Evolutionary conservation across 2,888 invertebrate species (phyloP), one percentile per base, ranked within the genome.

Genomic region (Drosophila falleni): DNA sequence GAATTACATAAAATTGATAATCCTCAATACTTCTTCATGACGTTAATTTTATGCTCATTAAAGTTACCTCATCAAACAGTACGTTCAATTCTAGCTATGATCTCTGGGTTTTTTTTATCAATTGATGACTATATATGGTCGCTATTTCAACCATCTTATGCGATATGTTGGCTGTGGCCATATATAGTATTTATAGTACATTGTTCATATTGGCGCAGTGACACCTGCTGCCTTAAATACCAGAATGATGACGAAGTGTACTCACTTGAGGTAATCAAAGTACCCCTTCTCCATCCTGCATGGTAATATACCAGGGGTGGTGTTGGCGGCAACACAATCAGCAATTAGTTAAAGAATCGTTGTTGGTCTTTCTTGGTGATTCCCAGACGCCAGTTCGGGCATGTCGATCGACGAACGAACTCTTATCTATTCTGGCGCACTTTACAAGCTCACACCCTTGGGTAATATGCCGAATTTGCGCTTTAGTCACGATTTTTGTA

Each of bases 401-500:
- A 50, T 31, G 39, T 53, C 71, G 55, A 42, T 62, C 62, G 67
- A 8, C 61, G 47, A 33, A 56, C 58, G 61, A 8, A 47, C 55
- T 31, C 56, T 78, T 78, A 80, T 80, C 76, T 69, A 50, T 15
- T n/a, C n/a, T 67, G 46, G 78, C 75, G 60, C 66, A 53, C 65
- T 63, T 33, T 50, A 31, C 37, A 39, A 63, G 35, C 65, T 61
- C 49, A 50, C 53, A 71, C 59, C 74, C 71, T 66, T 67, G 75
- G 71, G 77, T 85, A 87, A 85, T 79, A 56, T 31, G 71, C 37
- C 71, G 51, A 85, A 74, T 85, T 76, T 72, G 66, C 63, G 66
- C 67, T 86, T 83, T 82, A 74, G 75, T 89, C 87, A 89, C 71
- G 70, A 68, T 67, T 72, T 42, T 26, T 46, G 33, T 78, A 81